Base-by-base conservation (phyloP, 2,888 invertebrate genomes). In the Clepsis dumicolana region DNA sequence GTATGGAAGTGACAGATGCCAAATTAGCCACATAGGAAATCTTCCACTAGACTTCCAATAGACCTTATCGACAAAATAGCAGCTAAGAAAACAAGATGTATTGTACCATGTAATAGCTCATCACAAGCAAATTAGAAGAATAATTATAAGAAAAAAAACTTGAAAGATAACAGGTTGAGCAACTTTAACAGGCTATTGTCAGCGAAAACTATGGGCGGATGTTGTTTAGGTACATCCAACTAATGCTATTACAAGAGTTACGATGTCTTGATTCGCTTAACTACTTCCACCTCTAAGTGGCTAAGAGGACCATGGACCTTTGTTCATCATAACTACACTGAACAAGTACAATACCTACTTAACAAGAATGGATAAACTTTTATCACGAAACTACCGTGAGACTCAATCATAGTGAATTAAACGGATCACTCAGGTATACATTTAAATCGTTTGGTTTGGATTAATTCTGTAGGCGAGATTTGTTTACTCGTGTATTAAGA, bases 151-250 rank as follows among this genome's bases (percentile, higher is more conserved):
- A 16, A 25, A 62, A 68, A 64, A 68, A 68, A 63, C 67, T 50
- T 1, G 57, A 48, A 4, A 52, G 32, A 62, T 29, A 52, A 59
- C 56, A 50, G 48, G 59, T 50, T 41, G 57, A 59, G 59, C 44
- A 63, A 68, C 57, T 59, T 68, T 57, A 64, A 21, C 56, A 59
- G 41, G 52, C 57, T 18, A 68, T 64, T 68, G 68, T 64, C 50
- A 50, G 59, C 53, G 59, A 61, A 61, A 68, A 64, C 59, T 64
- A 68, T 64, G 64, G 25, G 29, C 64, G 68, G 64, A 68, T 64
- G 68, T 68, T 41, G 59, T 68, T 62, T 44, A n/a, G 41, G 32
- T 41, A 50, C 52, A 63, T 63, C 52, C 7, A 18, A 14, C 35
- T 63, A 38, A 59, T 53, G 59, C 59, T 25, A 59, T 64, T 59